A percentile compares a stretch with the other conserved stretches of the same genome.
phyloP scores from a whole-genome alignment of 2,113 vertebrate genomes.

The Alaudala cheleensis region DNA sequence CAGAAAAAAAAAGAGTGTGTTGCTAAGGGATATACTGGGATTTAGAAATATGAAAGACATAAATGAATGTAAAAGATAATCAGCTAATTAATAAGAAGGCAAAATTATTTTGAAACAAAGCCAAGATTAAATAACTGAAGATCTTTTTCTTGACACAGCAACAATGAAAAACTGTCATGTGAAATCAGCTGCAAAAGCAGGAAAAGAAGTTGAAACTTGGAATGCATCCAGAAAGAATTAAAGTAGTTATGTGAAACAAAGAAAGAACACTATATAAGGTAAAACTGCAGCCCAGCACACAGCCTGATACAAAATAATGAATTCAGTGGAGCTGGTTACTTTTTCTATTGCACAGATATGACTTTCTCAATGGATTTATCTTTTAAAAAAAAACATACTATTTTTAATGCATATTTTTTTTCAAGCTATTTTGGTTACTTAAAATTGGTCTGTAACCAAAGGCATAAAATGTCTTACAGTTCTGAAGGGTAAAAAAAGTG shows the following conservation, averaged over 20 bases:
- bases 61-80: conserved; percentile 50
- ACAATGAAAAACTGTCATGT: background rate
- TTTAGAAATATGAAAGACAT: conserved; percentile 4
- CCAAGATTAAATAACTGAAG: conserved; percentile 28
- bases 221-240: conserved; percentile 24
- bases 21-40: conserved; percentile 6
- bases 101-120: conserved; percentile 42
- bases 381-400: background rate
- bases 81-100: conserved; percentile 29
- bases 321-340: background rate
- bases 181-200: conserved; percentile 9
- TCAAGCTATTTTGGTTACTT: background rate
- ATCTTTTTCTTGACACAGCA: background rate
- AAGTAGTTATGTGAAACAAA: background rate
- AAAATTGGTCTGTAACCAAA: background rate
- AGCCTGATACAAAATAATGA: background rate
- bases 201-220: conserved; percentile 25
- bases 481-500: background rate
- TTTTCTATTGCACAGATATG: background rate
- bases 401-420: background rate
- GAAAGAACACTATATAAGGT: conserved; percentile 13
- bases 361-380: background rate
- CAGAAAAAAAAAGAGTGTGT: background rate
- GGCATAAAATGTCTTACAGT: background rate
- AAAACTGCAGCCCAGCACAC: background rate